These are phyloP conservation scores for Mayetiola destructor DNA, from an alignment of 2,888 invertebrate species.

Conservation along the genomic window DNA sequence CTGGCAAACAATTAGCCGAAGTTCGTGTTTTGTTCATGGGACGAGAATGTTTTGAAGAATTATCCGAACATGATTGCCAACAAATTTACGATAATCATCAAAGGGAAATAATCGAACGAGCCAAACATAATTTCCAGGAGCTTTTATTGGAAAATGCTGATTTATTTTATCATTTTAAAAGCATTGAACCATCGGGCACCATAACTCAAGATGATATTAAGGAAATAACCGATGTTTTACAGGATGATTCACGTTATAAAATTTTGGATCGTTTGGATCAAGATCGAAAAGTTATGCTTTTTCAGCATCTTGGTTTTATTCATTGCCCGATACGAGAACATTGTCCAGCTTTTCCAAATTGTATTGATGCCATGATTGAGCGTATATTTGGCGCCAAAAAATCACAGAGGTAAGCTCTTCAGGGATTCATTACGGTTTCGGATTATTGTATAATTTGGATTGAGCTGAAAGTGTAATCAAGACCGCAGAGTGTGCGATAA, in stretches of 20 bases:
- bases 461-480: no score
- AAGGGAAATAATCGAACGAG: constrained; percentile 72
- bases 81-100: constrained; percentile 91
- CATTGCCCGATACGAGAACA: constrained; percentile 90
- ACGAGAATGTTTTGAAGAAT: constrained; percentile 82
- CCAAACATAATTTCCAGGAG: constrained; percentile 86
- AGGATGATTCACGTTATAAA: constrained; percentile 83
- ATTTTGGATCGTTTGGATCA: constrained; percentile 86
- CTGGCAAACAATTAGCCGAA: constrained; percentile 84
- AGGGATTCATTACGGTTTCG: not conserved
- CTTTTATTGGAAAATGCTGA: constrained; percentile 83
- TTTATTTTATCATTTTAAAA: constrained; percentile 84
- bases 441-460: not conserved
- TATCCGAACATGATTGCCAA: constrained; percentile 79
- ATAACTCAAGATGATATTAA: constrained; percentile 89
- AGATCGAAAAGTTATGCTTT: constrained; percentile 84
- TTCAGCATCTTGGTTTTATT: constrained; percentile 89
- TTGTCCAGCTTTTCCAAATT: constrained; percentile 77
- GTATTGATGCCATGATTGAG: constrained; percentile 64
- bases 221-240: constrained; percentile 79
- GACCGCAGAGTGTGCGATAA: no score
- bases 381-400: constrained; percentile 49
- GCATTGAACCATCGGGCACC: constrained; percentile 74
- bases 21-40: constrained; percentile 86
- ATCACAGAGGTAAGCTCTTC: constrained; percentile 40